phyloP scores from a whole-genome alignment of 2,797 vertebrate genomes.

The Lates japonicus region DNA sequence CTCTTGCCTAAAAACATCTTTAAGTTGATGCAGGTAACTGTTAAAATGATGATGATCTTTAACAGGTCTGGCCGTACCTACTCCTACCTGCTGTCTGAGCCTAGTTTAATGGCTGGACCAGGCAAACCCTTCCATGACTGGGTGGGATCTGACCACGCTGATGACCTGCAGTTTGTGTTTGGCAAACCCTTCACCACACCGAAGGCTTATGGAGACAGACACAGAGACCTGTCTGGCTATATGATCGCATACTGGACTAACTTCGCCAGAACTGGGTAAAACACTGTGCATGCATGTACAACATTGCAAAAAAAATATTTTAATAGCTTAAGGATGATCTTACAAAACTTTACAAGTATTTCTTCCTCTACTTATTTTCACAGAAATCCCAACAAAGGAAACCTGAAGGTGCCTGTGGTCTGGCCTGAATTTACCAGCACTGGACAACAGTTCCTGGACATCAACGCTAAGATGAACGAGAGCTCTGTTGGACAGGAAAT shows the following conservation, averaged over 20 bases:
- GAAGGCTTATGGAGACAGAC: conserved; percentile 83
- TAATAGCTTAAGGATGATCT: background rate
- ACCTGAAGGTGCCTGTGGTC: conserved; percentile 79
- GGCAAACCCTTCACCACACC: conserved; percentile 90
- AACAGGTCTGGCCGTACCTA: conserved; percentile 85
- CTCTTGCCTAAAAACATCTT: background rate
- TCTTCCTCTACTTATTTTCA: background rate
- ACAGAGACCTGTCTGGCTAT: conserved; percentile 86
- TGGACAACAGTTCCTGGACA: conserved; percentile 83
- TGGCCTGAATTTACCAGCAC: conserved; percentile 84
- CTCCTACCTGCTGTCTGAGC: conserved; percentile 89
- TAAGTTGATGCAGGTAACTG: background rate
- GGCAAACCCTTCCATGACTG: conserved; percentile 86
- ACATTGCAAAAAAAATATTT: background rate
- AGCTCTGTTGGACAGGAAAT: conserved; percentile 83
- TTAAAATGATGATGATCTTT: background rate
- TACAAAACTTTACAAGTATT: background rate
- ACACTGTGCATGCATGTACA: background rate
- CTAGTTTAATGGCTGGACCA: conserved; percentile 86
- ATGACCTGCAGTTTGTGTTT: conserved; percentile 93
- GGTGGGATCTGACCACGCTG: conserved; percentile 91
- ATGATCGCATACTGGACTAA: conserved; percentile 96
- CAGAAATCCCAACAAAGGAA: conserved; percentile 91
- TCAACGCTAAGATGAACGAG: conserved; percentile 78
- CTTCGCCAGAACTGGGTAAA: conserved; percentile 92